These are phyloP conservation scores for Brachionus manjavacas DNA, from an alignment of 1,140 invertebrate genomes.

Conservation along the genomic window DNA sequence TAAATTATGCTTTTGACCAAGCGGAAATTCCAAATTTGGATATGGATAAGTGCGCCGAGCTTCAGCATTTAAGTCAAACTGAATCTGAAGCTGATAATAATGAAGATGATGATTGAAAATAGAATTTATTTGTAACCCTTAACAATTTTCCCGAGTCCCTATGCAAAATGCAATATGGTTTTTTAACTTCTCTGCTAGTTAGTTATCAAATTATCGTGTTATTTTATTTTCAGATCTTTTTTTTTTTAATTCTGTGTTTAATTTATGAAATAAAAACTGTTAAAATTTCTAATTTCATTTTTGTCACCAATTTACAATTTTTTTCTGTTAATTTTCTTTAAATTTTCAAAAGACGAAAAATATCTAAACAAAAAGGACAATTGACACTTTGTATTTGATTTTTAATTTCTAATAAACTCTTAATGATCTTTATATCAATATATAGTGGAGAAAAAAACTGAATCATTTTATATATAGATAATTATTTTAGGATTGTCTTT, in stretches of 20 bases:
- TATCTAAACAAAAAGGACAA: no score
- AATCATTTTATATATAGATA: no score
- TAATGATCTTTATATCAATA: no score
- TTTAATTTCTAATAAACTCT: no score
- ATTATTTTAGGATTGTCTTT: no score
- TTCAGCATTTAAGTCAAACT: slow-evolving; percentile 41
- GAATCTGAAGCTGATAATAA: slow-evolving; percentile 36
- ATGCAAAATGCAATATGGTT: not conserved
- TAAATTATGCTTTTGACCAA: slow-evolving; percentile 44
- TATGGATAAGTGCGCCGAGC: not conserved
- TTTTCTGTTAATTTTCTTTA: not conserved
- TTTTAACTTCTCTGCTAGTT: not conserved
- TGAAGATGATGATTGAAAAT: slow-evolving; percentile 22
- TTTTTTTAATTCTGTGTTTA: not conserved
- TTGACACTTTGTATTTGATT: no score
- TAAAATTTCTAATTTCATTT: not conserved
- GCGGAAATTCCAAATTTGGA: not conserved
- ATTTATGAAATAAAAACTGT: not conserved
- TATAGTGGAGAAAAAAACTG: no score
- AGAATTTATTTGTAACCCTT: not conserved
- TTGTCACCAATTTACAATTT: no score
- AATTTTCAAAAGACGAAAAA: no score
- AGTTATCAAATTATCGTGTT: not conserved
- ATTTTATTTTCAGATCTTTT: not conserved
- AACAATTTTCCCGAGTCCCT: not conserved